phyloP scores from a whole-genome alignment of 1,140 invertebrate species.

The Xylocopa sonorina region DNA sequence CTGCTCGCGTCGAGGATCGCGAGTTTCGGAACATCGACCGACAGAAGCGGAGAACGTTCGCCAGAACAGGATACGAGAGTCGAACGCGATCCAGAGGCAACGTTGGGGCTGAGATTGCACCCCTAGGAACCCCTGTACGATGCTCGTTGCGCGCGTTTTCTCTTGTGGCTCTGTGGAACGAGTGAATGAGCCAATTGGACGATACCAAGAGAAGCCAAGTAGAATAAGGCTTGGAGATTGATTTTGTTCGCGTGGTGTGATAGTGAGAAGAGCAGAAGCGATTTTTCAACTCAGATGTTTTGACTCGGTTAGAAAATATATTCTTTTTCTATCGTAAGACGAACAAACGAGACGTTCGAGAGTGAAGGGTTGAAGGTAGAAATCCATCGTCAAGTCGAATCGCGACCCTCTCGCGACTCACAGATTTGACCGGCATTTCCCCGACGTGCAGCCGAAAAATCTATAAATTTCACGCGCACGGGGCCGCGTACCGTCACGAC shows the following conservation, averaged over 20 bases:
- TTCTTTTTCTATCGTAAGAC: no score
- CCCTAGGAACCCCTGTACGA: constrained; percentile 39
- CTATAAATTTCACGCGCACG: constrained; percentile 61
- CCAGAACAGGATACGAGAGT: not conserved
- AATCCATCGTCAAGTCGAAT: no score
- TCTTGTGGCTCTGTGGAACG: not conserved
- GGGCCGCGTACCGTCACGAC: constrained; percentile 61
- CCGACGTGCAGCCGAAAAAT: constrained; percentile 56
- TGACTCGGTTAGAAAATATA: no score
- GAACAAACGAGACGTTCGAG: no score
- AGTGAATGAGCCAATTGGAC: no score
- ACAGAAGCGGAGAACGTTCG: constrained; percentile 28
- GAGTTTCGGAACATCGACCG: constrained; percentile 22
- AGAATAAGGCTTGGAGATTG: not conserved
- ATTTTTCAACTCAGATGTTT: no score
- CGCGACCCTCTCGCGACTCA: no score
- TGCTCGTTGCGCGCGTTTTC: constrained; percentile 22
- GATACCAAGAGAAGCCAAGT: no score
- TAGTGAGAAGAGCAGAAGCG: no score
- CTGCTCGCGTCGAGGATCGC: constrained; percentile 18
- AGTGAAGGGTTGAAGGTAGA: no score
- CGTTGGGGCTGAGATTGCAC: constrained; percentile 24
- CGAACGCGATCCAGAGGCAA: constrained; percentile 27
- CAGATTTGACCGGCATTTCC: constrained; percentile 36
- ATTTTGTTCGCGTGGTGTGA: not conserved